Percentiles rank a stretch among this genome's conserved stretches.
Conservation (phyloP, 2,113 vertebrate genomes). For the Penelope pileata region DNA sequence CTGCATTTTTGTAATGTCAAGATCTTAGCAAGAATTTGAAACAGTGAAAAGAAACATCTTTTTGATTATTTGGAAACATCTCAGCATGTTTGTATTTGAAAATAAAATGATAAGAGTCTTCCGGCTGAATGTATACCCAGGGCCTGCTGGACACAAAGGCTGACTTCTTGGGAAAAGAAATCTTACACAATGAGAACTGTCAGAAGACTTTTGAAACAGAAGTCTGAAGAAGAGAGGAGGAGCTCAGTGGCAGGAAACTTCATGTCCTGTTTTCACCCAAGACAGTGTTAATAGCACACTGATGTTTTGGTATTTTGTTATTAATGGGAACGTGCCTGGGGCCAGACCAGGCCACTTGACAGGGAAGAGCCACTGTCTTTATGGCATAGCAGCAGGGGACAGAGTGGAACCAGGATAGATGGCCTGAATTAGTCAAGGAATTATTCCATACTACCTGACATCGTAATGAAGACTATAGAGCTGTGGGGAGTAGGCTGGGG, state of each 20-base stretch:
- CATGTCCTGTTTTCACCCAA: no score
- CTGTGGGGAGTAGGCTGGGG: no score
- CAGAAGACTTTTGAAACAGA: background rate
- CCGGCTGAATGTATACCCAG: background rate
- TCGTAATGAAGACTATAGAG: no score
- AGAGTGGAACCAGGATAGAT: no score
- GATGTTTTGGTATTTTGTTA: no score
- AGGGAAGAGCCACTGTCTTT: no score
- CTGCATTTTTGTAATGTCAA: background rate
- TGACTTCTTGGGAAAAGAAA: background rate
- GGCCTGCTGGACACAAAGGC: background rate
- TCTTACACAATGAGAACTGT: background rate
- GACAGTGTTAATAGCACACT: no score
- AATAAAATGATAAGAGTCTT: background rate
- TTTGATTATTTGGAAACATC: background rate
- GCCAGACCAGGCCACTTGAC: no score
- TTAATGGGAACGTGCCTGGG: no score
- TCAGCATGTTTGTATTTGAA: background rate
- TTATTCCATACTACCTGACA: no score
- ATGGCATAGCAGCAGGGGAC: no score
- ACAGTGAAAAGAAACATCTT: background rate
- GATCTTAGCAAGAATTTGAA: background rate
- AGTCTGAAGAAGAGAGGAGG: background rate
- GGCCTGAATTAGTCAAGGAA: no score
- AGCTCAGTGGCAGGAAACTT: background rate